phyloP scores from a whole-genome alignment of 2,113 vertebrate genomes.

The Nerophis lumbriciformis region DNA sequence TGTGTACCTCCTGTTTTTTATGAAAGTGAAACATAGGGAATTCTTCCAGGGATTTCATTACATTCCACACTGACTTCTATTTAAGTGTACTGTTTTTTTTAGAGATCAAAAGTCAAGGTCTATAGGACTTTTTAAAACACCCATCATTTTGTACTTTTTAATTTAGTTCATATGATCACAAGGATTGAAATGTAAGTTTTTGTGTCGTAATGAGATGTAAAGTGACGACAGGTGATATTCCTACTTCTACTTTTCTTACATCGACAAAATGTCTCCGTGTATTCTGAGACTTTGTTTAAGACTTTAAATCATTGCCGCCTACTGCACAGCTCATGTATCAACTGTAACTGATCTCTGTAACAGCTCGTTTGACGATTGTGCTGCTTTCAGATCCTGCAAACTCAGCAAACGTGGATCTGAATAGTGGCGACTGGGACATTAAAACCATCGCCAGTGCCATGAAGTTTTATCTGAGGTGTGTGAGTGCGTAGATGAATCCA shows the following conservation, averaged over 20 bases:
- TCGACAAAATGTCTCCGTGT: background rate
- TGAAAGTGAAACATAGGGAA: too few relatives aligned
- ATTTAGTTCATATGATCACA: too few relatives aligned
- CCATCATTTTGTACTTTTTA: too few relatives aligned
- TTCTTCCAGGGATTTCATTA: too few relatives aligned
- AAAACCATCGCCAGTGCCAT: conserved; percentile 96
- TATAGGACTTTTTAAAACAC: too few relatives aligned
- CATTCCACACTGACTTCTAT: too few relatives aligned
- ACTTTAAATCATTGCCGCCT: too few relatives aligned
- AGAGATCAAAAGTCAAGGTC: too few relatives aligned
- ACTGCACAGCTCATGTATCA: background rate
- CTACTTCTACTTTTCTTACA: background rate
- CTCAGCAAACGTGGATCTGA: conserved; percentile 86
- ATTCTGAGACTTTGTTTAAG: too few relatives aligned
- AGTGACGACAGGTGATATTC: background rate
- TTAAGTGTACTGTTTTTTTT: too few relatives aligned
- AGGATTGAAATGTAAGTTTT: too few relatives aligned
- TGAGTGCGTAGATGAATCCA: background rate
- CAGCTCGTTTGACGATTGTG: background rate
- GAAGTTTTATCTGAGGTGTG: conserved; percentile 95
- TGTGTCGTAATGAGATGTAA: background rate
- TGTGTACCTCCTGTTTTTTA: too few relatives aligned
- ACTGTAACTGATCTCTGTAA: background rate
- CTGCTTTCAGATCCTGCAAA: conserved; percentile 77
- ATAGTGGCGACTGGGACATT: conserved; percentile 83